Evolutionary conservation across 2,113 vertebrate genomes (phyloP), one percentile per base, ranked within the genome.

Genomic region (Barbus barbus): DNA sequence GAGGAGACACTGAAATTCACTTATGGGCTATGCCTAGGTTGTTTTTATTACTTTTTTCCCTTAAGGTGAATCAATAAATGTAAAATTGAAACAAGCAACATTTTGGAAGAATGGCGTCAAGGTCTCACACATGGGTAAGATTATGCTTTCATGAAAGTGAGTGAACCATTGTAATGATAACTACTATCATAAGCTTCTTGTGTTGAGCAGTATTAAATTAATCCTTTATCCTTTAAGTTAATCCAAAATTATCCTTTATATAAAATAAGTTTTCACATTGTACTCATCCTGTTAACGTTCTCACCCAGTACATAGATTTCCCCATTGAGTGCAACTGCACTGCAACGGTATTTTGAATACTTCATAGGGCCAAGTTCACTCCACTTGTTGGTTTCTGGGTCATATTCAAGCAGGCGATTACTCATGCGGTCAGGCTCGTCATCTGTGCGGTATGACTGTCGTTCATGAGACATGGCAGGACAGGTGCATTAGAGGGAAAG

Each of bases 251-350:
- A 16, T 78, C 53, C 13, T 58, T 36, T 53, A 4, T 36, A 58
- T 51, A 20, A 31, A 33, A 33, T 28, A 51, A 24, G n/a, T 74
- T 18, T 1, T 6, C 13, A 74, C 24, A 48, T 74, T 74, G 8
- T 36, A 33, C 16, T 75, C 24, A 16, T 61, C 56, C 20, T 60
- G n/a, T 80, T 31, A 36, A 69, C 11, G 33, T 69, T 86, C 96
- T 96, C 94, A 98, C 98, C 98, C 91, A 99, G 89, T 33, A 97
- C 96, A 88, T 94, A 97, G 86, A 99, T 97, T 93, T 99, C 98
- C 0, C 94, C 91, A 87, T 95, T 96, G 88, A 97, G 92, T 4
- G 93, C 94, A 0, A 97, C 96, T 12, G 94, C 91, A 85, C 96
- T 95, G 94, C 97, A 99, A 63, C 98, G 96, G 88, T 99, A 98